phyloP scores from a whole-genome alignment of 2,113 vertebrate species.

The Pelobates fuscus region DNA sequence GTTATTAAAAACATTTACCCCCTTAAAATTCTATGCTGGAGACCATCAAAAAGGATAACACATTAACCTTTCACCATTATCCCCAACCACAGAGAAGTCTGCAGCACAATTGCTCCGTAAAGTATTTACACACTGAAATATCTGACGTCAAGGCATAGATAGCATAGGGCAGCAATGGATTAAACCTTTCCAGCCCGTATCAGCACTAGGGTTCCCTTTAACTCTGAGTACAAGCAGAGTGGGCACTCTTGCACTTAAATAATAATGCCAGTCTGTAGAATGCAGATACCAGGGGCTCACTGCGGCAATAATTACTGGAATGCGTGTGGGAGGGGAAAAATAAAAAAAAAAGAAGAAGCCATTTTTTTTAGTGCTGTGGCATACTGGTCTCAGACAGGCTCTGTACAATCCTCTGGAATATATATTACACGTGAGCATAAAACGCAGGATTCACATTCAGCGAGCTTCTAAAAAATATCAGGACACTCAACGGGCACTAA shows the following conservation, averaged over 20 bases:
- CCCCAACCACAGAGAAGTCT: not conserved
- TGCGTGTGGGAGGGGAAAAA: no score
- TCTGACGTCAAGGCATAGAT: no score
- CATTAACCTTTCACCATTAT: not conserved
- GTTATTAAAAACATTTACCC: no score
- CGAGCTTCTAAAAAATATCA: constrained; percentile 34
- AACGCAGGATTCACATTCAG: constrained; percentile 31
- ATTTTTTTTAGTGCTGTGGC: constrained; percentile 3
- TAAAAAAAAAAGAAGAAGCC: not conserved
- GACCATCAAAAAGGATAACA: not conserved
- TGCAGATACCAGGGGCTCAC: not conserved
- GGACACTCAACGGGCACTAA: constrained; percentile 44
- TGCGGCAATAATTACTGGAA: not conserved
- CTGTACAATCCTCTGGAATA: constrained; percentile 41
- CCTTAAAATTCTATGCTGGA: no score
- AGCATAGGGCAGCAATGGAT: no score
- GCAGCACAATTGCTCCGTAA: not conserved
- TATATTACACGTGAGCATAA: constrained; percentile 35
- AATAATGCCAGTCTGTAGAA: no score
- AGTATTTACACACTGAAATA: not conserved
- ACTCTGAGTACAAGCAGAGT: no score
- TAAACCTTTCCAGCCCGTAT: no score
- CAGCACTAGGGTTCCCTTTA: no score
- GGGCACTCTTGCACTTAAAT: no score
- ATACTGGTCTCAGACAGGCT: constrained; percentile 33